phyloP scores from a whole-genome alignment of 2,797 vertebrate genomes.

The Tadarida brasiliensis region DNA sequence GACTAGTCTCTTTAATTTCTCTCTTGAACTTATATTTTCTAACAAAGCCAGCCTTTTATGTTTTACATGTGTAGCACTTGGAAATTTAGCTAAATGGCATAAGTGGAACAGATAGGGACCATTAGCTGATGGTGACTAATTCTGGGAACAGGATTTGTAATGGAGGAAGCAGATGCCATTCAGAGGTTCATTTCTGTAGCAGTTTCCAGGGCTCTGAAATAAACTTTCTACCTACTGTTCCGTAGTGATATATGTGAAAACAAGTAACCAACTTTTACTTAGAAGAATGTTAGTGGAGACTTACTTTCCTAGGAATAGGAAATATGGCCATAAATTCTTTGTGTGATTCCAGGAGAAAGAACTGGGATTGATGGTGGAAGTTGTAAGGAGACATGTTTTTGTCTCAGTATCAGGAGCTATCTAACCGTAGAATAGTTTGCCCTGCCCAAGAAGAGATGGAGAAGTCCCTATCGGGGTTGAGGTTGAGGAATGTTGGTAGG shows the following conservation, averaged over 20 bases:
- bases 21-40: constrained; percentile 31
- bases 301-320: background rate
- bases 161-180: background rate
- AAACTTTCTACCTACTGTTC: background rate
- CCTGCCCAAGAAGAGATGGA: background rate
- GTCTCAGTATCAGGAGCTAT: background rate
- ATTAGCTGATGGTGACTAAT: background rate
- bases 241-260: background rate
- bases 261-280: background rate
- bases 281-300: background rate
- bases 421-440: background rate
- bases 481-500: background rate
- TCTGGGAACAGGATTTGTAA: background rate
- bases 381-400: background rate
- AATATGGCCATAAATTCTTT: background rate
- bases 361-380: background rate
- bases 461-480: background rate
- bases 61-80: background rate
- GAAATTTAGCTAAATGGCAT: constrained; percentile 41
- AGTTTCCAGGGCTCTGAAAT: background rate
- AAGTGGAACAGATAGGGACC: background rate
- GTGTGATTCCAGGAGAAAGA: constrained; percentile 3
- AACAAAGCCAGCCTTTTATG: background rate
- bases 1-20: constrained; percentile 23
- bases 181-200: constrained; percentile 9